Evolutionary conservation across 2,113 vertebrate species (phyloP).

Genomic region (Clupea harengus): DNA sequence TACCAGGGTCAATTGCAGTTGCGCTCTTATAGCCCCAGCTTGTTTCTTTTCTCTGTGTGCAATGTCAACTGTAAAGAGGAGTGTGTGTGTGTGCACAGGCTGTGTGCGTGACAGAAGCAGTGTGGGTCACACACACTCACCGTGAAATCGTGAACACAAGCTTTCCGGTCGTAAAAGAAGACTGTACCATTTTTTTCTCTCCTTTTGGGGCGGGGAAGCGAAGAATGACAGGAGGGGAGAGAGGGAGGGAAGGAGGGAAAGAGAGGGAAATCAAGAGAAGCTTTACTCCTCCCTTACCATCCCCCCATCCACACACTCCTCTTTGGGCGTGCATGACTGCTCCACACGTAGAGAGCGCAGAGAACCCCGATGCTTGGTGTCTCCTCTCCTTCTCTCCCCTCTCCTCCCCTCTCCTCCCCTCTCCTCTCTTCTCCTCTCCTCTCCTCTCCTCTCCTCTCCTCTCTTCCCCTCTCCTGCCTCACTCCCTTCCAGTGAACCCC

Average conservation of each 20-base stretch:
- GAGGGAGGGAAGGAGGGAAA: slow-evolving; percentile 14
- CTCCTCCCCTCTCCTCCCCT: not conserved
- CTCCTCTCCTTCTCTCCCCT: not conserved
- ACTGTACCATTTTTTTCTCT: slow-evolving; percentile 51
- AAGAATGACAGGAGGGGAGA: not conserved
- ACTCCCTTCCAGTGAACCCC: slow-evolving; percentile 52
- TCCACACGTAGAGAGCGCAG: no score
- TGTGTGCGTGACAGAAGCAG: slow-evolving; percentile 23
- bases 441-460: not conserved
- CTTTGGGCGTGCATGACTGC: no score
- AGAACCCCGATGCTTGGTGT: not conserved
- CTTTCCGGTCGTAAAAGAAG: slow-evolving; percentile 34
- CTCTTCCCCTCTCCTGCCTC: slow-evolving; percentile 48
- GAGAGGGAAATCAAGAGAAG: not conserved
- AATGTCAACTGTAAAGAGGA: no score
- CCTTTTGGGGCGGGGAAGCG: not conserved
- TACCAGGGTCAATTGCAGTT: no score
- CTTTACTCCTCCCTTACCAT: not conserved
- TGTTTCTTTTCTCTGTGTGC: no score
- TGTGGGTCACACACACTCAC: no score
- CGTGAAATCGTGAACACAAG: no score
- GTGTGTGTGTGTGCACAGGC: slow-evolving; percentile 25
- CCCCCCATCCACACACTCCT: no score
- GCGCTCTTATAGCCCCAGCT: no score
- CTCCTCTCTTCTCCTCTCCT: slow-evolving; percentile 36